phyloP scores from a whole-genome alignment of 2,888 invertebrate genomes.

The Agrochola macilenta region DNA sequence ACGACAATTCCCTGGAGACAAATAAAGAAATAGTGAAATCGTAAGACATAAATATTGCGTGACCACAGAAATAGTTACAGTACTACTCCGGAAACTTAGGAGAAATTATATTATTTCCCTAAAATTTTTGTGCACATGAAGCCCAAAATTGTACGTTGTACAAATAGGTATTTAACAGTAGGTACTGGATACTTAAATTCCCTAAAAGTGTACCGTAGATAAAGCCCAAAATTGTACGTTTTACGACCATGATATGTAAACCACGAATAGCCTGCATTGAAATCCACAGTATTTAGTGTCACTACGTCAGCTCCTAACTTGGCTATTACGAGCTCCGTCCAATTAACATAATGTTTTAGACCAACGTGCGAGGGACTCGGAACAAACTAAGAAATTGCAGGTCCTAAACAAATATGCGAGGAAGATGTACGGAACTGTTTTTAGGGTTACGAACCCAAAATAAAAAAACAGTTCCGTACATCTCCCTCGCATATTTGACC shows the following conservation, averaged over 20 bases:
- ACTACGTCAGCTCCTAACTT: slow-evolving; percentile 36
- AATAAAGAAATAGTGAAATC: slow-evolving; percentile 27
- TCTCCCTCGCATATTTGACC: too few species aligned
- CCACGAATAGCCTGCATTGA: slow-evolving; percentile 10
- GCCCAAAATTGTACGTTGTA: background rate
- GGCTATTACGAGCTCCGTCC: slow-evolving; percentile 43
- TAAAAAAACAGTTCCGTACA: too few species aligned
- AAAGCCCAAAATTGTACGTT: background rate
- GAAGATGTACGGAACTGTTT: slow-evolving; percentile 39
- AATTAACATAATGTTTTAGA: slow-evolving; percentile 66
- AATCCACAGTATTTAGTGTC: slow-evolving; percentile 36
- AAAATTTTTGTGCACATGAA: background rate
- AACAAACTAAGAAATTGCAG: slow-evolving; percentile 57
- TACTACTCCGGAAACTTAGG: background rate
- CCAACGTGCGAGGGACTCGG: slow-evolving; percentile 45
- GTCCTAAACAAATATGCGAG: slow-evolving; percentile 64
- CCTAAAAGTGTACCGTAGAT: slow-evolving; percentile 5
- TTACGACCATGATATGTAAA: background rate
- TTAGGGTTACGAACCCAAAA: slow-evolving; percentile 8
- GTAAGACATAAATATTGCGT: slow-evolving; percentile 35
- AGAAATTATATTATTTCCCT: background rate
- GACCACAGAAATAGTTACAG: background rate
- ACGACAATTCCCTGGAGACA: slow-evolving; percentile 5
- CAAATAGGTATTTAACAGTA: background rate
- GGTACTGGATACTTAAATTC: too few species aligned